Evolutionary conservation across 2,113 vertebrate species (phyloP), one percentile per base, ranked within the genome.

Genomic region (Atherinomorus stipes): DNA sequence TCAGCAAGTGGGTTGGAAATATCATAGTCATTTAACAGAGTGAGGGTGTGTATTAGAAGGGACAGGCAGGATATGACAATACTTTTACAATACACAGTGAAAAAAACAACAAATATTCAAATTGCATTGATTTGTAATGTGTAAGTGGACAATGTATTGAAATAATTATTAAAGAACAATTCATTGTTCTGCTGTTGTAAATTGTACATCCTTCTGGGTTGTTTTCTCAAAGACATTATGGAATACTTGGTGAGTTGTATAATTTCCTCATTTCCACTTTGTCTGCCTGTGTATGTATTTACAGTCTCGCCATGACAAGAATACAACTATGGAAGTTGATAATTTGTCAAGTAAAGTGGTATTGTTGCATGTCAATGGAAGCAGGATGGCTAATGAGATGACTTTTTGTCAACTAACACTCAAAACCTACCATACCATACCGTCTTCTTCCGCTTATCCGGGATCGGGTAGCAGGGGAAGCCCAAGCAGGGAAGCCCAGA

Each of bases 121-220:
- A 92, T 81, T 90, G 88, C 81, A 85, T 89, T 77, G 47, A 86
- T 92, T 87, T 90, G 82, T 90, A 88, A 40, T 28, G 15, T 26
- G 57, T 87, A 83, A 86, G 85, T 80, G 80, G 51, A 54, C 42
- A 50, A 49, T 56, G 37, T 4, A 91, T 89, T 91, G 89, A 89
- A 76, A 88, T 93, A 88, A 86, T 91, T 75, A 88, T 90, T 88
- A 75, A 64, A 88, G 74, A 67, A 76, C 88, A 84, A 88, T 91
- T 50, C 47, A 83, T n/a, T n/a, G n/a, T n/a, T n/a, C n/a, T n/a
- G 10, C 40, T 58, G 6, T 34, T 40, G 52, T 58, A 42, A 19
- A 71, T 75, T 83, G 54, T 70, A 59, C 54, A 54, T 82, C 63
- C 40, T 18, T 44, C 25, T 44, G 44, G 15, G 51, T 44, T 8